Evolutionary conservation across 1,140 invertebrate species (phyloP).

Genomic region (Brevipalpus yothersi): DNA sequence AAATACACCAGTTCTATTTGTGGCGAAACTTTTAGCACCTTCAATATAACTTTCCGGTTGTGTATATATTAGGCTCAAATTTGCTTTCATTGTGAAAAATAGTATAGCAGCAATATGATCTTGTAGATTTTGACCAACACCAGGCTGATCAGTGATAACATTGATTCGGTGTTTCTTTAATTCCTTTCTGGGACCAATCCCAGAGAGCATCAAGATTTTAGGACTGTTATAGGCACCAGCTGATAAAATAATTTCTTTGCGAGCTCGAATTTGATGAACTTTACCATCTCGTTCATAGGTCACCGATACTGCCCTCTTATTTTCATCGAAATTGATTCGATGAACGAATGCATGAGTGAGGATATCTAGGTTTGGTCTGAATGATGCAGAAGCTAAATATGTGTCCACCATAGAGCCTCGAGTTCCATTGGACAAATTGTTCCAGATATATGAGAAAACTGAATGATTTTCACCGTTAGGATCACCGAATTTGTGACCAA

Average conservation of each 20-base stretch:
- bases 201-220: no score
- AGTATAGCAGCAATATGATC: constrained; percentile 15
- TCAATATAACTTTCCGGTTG: not conserved
- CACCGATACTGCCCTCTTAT: constrained; percentile 40
- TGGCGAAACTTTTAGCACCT: not conserved
- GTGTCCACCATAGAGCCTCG: constrained; percentile 71
- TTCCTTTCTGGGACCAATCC: no score
- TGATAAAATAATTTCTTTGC: no score
- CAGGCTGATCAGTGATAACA: constrained; percentile 19
- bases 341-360: constrained; percentile 56
- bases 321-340: constrained; percentile 49
- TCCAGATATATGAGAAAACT: constrained; percentile 30
- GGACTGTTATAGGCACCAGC: no score
- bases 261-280: no score
- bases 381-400: constrained; percentile 29
- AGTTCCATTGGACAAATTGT: constrained; percentile 39
- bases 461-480: constrained; percentile 57
- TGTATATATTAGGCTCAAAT: no score
- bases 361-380: constrained; percentile 54
- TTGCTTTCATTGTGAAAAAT: not conserved
- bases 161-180: constrained; percentile 13
- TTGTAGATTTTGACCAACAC: constrained; percentile 21
- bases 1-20: not conserved
- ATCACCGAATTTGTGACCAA: constrained; percentile 52
- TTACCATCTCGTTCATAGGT: no score